Conservation (phyloP, 1,140 invertebrate genomes). For the Pinna nobilis region DNA sequence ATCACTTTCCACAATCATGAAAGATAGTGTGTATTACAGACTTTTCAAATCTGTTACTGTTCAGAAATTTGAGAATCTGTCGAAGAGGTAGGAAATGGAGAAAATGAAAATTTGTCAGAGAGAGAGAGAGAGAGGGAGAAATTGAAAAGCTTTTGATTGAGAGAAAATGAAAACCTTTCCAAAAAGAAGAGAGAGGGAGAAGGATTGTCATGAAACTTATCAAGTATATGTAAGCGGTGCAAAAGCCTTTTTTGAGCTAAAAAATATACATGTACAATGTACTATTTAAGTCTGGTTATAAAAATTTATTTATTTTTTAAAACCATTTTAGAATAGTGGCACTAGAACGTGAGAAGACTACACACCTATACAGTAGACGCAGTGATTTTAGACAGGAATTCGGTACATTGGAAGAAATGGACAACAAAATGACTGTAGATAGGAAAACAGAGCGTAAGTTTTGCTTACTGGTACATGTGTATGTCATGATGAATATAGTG, state of each 20-base stretch:
- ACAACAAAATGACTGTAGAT: slow-evolving; percentile 55
- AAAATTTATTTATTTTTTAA: not conserved
- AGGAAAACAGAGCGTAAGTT: slow-evolving; percentile 64
- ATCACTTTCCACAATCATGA: too few relatives aligned
- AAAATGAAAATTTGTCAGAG: not conserved
- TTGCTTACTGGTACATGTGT: not conserved
- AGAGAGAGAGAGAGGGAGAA: slow-evolving; percentile 4
- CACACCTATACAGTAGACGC: slow-evolving; percentile 67
- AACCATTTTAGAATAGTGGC: slow-evolving; percentile 60
- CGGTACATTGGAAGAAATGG: slow-evolving; percentile 58
- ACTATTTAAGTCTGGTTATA: slow-evolving; percentile 21
- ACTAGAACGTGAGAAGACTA: slow-evolving; percentile 66
- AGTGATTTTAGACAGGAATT: slow-evolving; percentile 68
- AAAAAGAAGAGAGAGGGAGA: slow-evolving; percentile 46
- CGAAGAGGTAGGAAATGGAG: too few relatives aligned
- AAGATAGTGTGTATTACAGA: too few relatives aligned
- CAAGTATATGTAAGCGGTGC: slow-evolving; percentile 63
- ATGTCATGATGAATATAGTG: too few relatives aligned
- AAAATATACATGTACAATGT: slow-evolving; percentile 67
- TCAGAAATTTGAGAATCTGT: too few relatives aligned
- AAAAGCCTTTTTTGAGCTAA: slow-evolving; percentile 65
- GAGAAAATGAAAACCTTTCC: not conserved
- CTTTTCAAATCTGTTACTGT: too few relatives aligned
- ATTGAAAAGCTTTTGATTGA: not conserved
- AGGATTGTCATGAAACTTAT: slow-evolving; percentile 48